Evolutionary conservation across 2,888 invertebrate genomes (phyloP), one percentile per base, ranked within the genome.

Genomic region (Phlogophora meticulosa): DNA sequence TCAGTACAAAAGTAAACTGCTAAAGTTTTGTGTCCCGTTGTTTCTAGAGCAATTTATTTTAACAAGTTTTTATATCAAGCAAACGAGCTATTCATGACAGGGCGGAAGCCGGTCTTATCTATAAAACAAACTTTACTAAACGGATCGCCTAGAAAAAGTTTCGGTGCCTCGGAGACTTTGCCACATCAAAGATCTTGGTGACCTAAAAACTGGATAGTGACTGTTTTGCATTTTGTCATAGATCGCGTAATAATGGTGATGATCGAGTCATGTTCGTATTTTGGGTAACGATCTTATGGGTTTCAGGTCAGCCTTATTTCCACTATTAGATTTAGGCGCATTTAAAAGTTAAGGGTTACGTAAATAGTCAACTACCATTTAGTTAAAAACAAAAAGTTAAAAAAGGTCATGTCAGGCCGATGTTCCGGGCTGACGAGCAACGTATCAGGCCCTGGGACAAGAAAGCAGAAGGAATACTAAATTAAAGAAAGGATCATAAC

Each of bases 11-110:
- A 70, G 46, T 48, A 66, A 70, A 66, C 66, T 53, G 51, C 65
- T 69, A 45, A 52, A 60, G 49, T 59, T 32, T 49, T 57, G 55
- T 68, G 53, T 61, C 60, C 53, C 69, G 61, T 62, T 81, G 81
- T 75, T 66, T 68, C 57, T 45, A 65, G 51, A 56, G 48, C 65
- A 66, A 79, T 72, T 57, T 80, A 77, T 70, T 64, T 61, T 68
- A 64, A 63, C 53, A 73, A 76, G 65, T 80, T 80, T 80, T 82
- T 68, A 72, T 74, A 73, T 67, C 67, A 68, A 70, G 63, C 28
- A 57, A 82, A 77, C 68, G 65, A 74, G 74, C 63, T 65, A 73
- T 80, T 74, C 80, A 82, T 74, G 56, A 68, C 64, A 61, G 57
- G 64, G 49, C 51, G 59, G 69, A 77, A 70, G 60, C 59, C 57